Evolutionary conservation across 2,113 vertebrate genomes (phyloP).

Genomic region (Tachysurus fulvidraco): DNA sequence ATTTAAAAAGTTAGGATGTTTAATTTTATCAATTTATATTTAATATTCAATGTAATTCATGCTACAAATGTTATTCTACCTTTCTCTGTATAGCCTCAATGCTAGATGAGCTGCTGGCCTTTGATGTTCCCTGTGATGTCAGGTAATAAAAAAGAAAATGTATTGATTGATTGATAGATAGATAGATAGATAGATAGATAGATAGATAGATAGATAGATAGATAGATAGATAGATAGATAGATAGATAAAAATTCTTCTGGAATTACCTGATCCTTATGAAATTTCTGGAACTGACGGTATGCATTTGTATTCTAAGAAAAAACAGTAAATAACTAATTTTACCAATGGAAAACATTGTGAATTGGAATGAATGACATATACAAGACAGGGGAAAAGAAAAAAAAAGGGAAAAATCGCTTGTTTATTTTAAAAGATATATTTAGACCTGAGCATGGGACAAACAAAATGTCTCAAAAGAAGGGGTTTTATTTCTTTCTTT

Average conservation of each 20-base stretch:
- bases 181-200: no score
- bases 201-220: no score
- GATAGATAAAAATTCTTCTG: not conserved
- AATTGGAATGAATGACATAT: no score
- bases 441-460: no score
- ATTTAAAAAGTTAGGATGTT: not conserved
- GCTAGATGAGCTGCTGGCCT: constrained; percentile 43
- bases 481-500: no score
- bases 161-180: no score
- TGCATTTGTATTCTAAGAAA: not conserved
- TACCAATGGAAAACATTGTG: not conserved
- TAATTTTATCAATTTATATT: not conserved
- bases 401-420: no score
- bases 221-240: no score
- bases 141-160: not conserved
- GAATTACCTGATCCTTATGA: constrained; percentile 44
- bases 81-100: constrained; percentile 46
- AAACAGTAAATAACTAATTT: not conserved
- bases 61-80: constrained; percentile 32
- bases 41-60: not conserved
- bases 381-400: no score
- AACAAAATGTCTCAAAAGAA: no score
- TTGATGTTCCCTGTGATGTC: not conserved
- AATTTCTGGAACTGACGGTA: constrained; percentile 32
- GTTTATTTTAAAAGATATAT: no score